A percentile compares a stretch with the other conserved stretches of the same genome.
phyloP scores from a whole-genome alignment of 2,113 vertebrate genomes.

The Callorhinus ursinus region DNA sequence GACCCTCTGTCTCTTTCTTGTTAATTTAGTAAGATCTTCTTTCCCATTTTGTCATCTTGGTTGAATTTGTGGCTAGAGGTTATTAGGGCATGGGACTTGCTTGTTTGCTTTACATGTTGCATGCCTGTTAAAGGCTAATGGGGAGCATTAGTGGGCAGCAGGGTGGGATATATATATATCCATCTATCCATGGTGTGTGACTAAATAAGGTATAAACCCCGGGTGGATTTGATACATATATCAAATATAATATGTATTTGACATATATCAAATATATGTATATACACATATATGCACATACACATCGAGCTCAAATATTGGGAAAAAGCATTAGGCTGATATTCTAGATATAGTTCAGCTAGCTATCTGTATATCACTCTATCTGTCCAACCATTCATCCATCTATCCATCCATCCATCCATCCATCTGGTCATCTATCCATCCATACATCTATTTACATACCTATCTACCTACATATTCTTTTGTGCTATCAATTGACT shows the following conservation, averaged over 20 bases:
- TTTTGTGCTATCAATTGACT: not conserved
- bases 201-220: not conserved
- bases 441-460: not conserved
- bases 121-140: not conserved
- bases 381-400: not conserved
- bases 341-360: not conserved
- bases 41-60: not conserved
- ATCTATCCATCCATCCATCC: not conserved
- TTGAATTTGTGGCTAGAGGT: not conserved
- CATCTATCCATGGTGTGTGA: not conserved
- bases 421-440: not conserved
- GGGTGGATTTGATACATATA: not conserved
- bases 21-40: not conserved
- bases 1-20: not conserved
- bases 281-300: not conserved
- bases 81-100: not conserved
- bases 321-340: not conserved
- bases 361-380: not conserved
- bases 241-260: not conserved
- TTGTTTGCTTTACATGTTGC: conserved; percentile 23
- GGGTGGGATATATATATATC: not conserved
- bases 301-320: not conserved
- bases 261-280: not conserved
- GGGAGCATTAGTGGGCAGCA: not conserved
- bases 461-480: not conserved